Conservation (phyloP, 23 tunicate species). For the Trididemnum nubilum region DNA sequence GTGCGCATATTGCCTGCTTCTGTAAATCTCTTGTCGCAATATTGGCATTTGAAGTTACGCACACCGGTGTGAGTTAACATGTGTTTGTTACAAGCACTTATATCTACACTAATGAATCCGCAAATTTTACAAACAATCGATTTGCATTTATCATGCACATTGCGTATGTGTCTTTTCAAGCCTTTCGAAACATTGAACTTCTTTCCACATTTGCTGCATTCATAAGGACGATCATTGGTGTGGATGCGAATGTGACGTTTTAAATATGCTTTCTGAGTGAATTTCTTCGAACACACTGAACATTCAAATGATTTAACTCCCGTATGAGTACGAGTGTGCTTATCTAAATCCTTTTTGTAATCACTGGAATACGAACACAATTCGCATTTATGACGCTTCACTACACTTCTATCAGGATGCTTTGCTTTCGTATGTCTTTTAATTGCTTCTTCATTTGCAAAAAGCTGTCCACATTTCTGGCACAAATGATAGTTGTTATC, state of each 20-base stretch:
- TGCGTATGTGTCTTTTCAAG: conserved; percentile 35
- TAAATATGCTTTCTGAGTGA: background rate
- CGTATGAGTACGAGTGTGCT: conserved; percentile 32
- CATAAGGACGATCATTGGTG: conserved; percentile 21
- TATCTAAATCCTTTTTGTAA: background rate
- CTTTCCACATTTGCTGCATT: conserved; percentile 46
- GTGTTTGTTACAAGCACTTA: too few species aligned
- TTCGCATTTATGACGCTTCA: conserved; percentile 35
- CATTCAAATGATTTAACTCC: conserved; percentile 37
- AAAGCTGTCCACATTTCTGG: conserved; percentile 25
- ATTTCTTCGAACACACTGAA: conserved; percentile 39
- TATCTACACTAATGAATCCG: conserved; percentile 46
- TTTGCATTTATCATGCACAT: conserved; percentile 50
- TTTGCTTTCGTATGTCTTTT: conserved; percentile 11
- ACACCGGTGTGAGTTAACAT: too few species aligned
- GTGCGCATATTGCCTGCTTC: too few species aligned
- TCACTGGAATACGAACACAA: conserved; percentile 49
- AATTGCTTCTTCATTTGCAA: conserved; percentile 26
- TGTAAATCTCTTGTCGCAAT: too few species aligned
- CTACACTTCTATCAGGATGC: conserved; percentile 39
- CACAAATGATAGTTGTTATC: conserved; percentile 19
- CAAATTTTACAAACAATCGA: conserved; percentile 42
- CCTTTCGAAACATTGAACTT: conserved; percentile 26
- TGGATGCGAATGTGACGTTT: conserved; percentile 50
- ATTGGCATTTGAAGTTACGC: too few species aligned